phyloP scores from a whole-genome alignment of 2,888 invertebrate genomes.

The Eretmocerus hayati region DNA sequence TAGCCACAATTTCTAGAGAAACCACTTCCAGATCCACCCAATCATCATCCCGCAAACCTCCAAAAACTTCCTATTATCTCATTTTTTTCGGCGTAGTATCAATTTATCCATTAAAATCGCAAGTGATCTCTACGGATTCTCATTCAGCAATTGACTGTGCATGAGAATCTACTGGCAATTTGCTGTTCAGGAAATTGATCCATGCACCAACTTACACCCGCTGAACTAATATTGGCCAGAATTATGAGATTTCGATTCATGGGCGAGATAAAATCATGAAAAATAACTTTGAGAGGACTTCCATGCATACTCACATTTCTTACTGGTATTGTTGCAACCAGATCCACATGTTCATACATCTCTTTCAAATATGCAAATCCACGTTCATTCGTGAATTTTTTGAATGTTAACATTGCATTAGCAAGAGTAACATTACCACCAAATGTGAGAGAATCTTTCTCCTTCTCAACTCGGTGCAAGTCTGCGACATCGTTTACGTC shows the following conservation, averaged over 20 bases:
- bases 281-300: not conserved
- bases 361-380: slow-evolving; percentile 56
- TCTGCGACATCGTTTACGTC: slow-evolving; percentile 50
- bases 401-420: slow-evolving; percentile 51
- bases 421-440: slow-evolving; percentile 58
- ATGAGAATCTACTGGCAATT: too few species aligned
- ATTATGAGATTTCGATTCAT: slow-evolving; percentile 29
- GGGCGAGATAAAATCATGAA: not conserved
- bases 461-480: slow-evolving; percentile 40
- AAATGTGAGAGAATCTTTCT: slow-evolving; percentile 41
- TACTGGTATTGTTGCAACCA: slow-evolving; percentile 65
- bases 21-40: too few species aligned
- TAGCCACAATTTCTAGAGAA: too few species aligned
- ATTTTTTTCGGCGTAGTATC: too few species aligned
- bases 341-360: slow-evolving; percentile 58
- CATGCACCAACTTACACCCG: too few species aligned
- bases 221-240: too few species aligned
- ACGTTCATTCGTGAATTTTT: slow-evolving; percentile 41
- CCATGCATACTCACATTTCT: slow-evolving; percentile 60
- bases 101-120: too few species aligned
- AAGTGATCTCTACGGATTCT: too few species aligned
- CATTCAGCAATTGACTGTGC: too few species aligned
- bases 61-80: too few species aligned
- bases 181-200: too few species aligned
- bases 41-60: too few species aligned